Evolutionary conservation across 30 jellyfish, hydroid and myxozoan species (phyloP).

Genomic region (Calvadosia cruxmelitensis): DNA sequence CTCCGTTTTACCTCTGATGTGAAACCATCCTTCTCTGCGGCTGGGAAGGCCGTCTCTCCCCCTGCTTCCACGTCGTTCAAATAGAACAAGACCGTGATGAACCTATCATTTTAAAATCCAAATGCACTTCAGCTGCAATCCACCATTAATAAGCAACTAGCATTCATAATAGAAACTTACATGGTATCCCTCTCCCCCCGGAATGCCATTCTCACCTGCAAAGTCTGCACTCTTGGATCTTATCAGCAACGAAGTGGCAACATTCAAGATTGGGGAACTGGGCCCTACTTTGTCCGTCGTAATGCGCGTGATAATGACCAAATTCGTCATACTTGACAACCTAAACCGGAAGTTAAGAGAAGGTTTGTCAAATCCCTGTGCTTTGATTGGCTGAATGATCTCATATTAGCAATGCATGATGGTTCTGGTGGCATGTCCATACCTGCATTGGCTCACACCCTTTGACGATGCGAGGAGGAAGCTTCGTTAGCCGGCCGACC

Average conservation of each 20-base stretch:
- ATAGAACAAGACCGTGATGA: constrained; percentile 63
- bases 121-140: background rate
- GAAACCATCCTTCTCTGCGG: constrained; percentile 67
- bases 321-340: constrained; percentile 69
- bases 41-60: constrained; percentile 99
- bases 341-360: constrained; percentile 17
- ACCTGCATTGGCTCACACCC: constrained; percentile 98
- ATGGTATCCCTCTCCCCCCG: background rate
- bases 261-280: constrained; percentile 69
- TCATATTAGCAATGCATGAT: background rate
- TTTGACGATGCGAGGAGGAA: constrained; percentile 50
- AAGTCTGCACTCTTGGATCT: constrained; percentile 71
- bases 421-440: background rate
- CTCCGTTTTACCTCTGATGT: constrained; percentile 55
- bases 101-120: constrained; percentile 23
- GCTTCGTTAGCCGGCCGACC: constrained; percentile 49
- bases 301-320: constrained; percentile 99
- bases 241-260: constrained; percentile 86
- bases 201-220: constrained; percentile 73
- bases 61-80: constrained; percentile 95
- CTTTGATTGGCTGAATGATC: background rate
- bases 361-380: background rate
- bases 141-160: background rate
- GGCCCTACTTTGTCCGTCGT: constrained; percentile 71
- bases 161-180: background rate